These are phyloP conservation scores for Holacanthella duospinosa DNA, from an alignment of 2,888 invertebrate genomes.

Conservation along the genomic window DNA sequence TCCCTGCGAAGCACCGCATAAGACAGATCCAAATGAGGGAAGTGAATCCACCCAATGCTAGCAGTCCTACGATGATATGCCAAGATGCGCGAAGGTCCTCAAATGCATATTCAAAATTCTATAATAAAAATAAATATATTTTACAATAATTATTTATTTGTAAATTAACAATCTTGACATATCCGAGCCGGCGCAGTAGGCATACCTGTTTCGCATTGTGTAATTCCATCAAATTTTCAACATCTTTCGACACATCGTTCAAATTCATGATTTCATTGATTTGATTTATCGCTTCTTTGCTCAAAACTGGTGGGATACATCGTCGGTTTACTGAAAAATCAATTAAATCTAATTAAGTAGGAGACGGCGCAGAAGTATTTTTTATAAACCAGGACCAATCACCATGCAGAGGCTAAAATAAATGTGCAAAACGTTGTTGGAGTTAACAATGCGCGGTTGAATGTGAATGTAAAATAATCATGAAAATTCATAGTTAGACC, in stretches of 20 bases:
- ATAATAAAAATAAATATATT: slow-evolving; percentile 24
- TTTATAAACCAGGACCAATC: too few species aligned
- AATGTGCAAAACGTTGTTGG: too few species aligned
- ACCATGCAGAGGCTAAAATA: too few species aligned
- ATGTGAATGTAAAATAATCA: too few species aligned
- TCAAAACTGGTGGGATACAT: slow-evolving; percentile 46
- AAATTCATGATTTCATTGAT: slow-evolving; percentile 26
- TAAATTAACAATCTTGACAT: not conserved
- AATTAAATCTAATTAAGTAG: too few species aligned
- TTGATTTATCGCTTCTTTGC: slow-evolving; percentile 36
- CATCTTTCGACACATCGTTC: slow-evolving; percentile 30
- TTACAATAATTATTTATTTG: not conserved
- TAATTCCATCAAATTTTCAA: slow-evolving; percentile 43
- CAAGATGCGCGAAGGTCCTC: slow-evolving; percentile 65
- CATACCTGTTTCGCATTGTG: slow-evolving; percentile 47
- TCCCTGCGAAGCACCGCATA: slow-evolving; percentile 75
- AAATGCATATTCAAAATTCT: slow-evolving; percentile 65
- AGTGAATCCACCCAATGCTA: slow-evolving; percentile 58
- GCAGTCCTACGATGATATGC: slow-evolving; percentile 56
- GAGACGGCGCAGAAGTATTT: too few species aligned
- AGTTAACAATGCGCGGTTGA: too few species aligned
- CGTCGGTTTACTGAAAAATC: slow-evolving; percentile 48
- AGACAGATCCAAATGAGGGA: slow-evolving; percentile 77
- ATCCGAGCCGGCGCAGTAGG: too few species aligned
- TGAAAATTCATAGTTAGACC: too few species aligned